Conservation (phyloP, 2,888 invertebrate genomes). For the Aleiodes leptofemur region DNA sequence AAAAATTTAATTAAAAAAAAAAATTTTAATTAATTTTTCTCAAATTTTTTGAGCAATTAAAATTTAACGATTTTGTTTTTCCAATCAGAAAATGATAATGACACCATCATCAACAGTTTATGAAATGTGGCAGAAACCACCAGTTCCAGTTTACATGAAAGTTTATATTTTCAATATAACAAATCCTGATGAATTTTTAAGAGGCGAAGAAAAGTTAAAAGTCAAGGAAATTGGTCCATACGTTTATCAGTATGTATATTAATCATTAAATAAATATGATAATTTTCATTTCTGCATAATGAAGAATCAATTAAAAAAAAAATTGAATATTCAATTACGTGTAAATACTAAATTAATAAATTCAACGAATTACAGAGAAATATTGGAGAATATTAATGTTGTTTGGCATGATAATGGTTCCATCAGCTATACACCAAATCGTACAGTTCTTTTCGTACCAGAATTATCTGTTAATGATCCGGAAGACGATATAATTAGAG, state of each 20-base stretch:
- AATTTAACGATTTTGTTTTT: slow-evolving; percentile 9
- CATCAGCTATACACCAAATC: slow-evolving; percentile 80
- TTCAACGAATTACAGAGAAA: slow-evolving; percentile 78
- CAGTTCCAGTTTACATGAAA: slow-evolving; percentile 81
- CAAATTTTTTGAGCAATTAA: not conserved
- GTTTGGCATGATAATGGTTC: slow-evolving; percentile 82
- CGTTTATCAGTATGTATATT: slow-evolving; percentile 83
- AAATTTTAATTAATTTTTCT: no score
- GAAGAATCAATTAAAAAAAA: not conserved
- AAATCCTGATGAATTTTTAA: slow-evolving; percentile 83
- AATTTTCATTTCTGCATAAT: not conserved
- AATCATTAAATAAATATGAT: not conserved
- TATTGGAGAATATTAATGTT: slow-evolving; percentile 81
- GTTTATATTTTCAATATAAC: slow-evolving; percentile 88
- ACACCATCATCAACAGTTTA: slow-evolving; percentile 79
- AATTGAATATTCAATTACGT: not conserved
- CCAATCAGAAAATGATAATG: slow-evolving; percentile 77
- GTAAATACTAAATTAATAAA: not conserved
- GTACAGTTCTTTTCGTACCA: slow-evolving; percentile 79
- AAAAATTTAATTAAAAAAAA: not conserved
- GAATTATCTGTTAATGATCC: slow-evolving; percentile 83
- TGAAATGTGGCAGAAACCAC: slow-evolving; percentile 81
- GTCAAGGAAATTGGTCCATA: slow-evolving; percentile 88
- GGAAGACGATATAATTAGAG: slow-evolving; percentile 78
- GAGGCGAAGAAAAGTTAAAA: slow-evolving; percentile 82